These are phyloP conservation scores for Nebria salina DNA, from an alignment of 2,888 invertebrate genomes.

Conservation along the genomic window DNA sequence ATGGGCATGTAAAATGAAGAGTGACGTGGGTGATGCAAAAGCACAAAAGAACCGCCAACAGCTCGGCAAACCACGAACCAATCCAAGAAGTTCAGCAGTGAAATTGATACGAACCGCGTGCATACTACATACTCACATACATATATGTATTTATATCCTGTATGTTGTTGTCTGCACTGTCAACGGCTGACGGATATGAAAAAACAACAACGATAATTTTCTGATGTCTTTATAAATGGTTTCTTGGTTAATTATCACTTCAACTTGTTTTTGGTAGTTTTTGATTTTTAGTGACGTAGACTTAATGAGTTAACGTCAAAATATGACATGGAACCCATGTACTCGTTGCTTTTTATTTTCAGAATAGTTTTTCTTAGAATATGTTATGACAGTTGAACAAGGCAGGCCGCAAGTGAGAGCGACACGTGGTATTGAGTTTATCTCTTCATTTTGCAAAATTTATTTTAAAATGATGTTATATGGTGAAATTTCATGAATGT, in stretches of 20 bases:
- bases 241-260: slow-evolving; percentile 42
- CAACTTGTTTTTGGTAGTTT: slow-evolving; percentile 29
- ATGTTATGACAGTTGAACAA: background rate
- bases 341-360: background rate
- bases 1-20: slow-evolving; percentile 29
- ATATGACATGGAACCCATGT: background rate
- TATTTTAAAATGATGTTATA: no score
- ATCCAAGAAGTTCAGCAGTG: background rate
- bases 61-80: background rate
- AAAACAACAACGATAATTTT: slow-evolving; percentile 27
- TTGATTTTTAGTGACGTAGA: slow-evolving; percentile 37
- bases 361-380: background rate
- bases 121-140: no score
- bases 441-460: no score
- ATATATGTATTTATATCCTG: slow-evolving; percentile 34
- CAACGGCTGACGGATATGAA: slow-evolving; percentile 32
- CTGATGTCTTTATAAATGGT: slow-evolving; percentile 42
- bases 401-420: background rate
- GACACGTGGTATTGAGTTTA: background rate
- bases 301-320: slow-evolving; percentile 27
- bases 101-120: slow-evolving; percentile 31
- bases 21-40: background rate
- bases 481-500: background rate
- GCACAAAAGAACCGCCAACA: background rate
- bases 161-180: slow-evolving; percentile 24